These are phyloP conservation scores for Aurelia sp. DNA, from an alignment of 30 jellyfish, hydroid and myxozoan species.

Conservation along the genomic window DNA sequence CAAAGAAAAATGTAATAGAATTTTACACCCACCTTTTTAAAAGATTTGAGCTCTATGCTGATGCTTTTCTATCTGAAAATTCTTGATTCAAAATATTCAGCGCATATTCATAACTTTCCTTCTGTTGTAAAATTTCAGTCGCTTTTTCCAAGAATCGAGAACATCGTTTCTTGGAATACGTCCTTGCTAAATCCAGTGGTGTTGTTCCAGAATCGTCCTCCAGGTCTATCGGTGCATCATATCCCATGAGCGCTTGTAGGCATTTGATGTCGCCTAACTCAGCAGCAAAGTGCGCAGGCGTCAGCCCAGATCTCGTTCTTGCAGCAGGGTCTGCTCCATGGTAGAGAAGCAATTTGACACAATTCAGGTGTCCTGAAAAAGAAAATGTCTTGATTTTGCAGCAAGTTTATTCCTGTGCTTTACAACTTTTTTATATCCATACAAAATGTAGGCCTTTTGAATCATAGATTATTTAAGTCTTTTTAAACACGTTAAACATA, in stretches of 20 bases:
- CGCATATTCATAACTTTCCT: not conserved
- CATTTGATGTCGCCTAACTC: conserved; percentile 44
- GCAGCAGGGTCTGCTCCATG: conserved; percentile 57
- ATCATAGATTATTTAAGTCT: too few relatives aligned
- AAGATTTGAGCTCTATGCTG: too few relatives aligned
- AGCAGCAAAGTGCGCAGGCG: conserved; percentile 74
- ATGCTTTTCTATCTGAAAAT: not conserved
- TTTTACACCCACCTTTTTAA: too few relatives aligned
- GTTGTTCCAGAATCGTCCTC: conserved; percentile 57
- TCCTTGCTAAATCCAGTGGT: conserved; percentile 42
- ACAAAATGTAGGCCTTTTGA: too few relatives aligned
- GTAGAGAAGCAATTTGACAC: conserved; percentile 30
- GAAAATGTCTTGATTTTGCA: not conserved
- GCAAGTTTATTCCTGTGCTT: not conserved
- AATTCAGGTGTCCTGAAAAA: conserved; percentile 25
- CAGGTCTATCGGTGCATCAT: conserved; percentile 57
- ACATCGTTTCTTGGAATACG: conserved; percentile 21
- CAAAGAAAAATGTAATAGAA: too few relatives aligned
- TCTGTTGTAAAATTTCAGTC: too few relatives aligned
- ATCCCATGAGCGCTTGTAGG: conserved; percentile 35
- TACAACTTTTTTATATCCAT: not conserved
- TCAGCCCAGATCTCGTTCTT: conserved; percentile 54
- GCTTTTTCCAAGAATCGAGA: conserved; percentile 9
- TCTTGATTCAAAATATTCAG: not conserved
- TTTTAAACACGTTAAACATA: too few relatives aligned